Evolutionary conservation across 2,888 invertebrate genomes (phyloP).

Genomic region (Shargacucullia verbasci): DNA sequence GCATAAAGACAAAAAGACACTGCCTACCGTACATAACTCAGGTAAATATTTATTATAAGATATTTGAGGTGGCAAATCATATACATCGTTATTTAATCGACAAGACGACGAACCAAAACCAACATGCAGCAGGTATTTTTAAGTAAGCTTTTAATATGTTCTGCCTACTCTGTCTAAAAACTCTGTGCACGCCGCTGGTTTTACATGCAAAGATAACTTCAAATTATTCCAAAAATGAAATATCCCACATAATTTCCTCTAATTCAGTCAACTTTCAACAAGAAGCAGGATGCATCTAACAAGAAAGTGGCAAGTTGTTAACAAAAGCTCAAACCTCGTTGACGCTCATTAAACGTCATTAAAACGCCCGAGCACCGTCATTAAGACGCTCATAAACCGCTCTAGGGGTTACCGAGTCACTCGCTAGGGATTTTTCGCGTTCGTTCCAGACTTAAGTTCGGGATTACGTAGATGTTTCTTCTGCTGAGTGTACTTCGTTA

Average conservation of each 20-base stretch:
- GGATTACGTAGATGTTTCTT: constrained; percentile 48
- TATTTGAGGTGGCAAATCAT: too few relatives aligned
- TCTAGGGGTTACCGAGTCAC: constrained; percentile 56
- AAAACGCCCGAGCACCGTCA: constrained; percentile 68
- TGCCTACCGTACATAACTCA: too few relatives aligned
- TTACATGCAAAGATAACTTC: too few relatives aligned
- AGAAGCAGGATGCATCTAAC: constrained; percentile 28
- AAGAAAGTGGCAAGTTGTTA: constrained; percentile 71
- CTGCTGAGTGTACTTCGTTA: constrained; percentile 46
- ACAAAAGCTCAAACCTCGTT: constrained; percentile 67
- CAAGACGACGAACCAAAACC: too few relatives aligned
- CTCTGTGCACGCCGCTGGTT: too few relatives aligned
- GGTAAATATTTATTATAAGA: too few relatives aligned
- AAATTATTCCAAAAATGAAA: neutral
- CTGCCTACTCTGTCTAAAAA: too few relatives aligned
- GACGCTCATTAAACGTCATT: constrained; percentile 78
- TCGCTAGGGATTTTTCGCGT: constrained; percentile 65
- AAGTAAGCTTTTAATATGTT: too few relatives aligned
- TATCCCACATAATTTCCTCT: neutral
- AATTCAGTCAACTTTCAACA: constrained; percentile 28
- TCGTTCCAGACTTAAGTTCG: constrained; percentile 39
- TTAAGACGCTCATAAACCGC: constrained; percentile 68
- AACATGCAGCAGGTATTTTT: too few relatives aligned
- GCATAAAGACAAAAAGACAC: too few relatives aligned
- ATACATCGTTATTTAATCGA: too few relatives aligned